Conservation (phyloP, 53 echinoderm and acorn worm species). For the Echinometra lucunter region DNA sequence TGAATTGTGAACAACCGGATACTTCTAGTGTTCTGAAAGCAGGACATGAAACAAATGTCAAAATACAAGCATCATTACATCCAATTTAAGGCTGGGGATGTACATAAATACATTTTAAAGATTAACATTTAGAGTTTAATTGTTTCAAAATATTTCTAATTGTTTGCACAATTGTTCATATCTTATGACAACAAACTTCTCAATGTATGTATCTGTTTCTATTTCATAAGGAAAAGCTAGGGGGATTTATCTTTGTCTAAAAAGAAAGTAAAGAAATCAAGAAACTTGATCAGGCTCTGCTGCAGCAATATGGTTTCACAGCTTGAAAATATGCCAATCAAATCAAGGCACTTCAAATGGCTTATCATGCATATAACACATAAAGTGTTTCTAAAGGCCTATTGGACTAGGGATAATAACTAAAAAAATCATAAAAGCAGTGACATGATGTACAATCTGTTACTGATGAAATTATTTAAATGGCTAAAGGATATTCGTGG, state of each 20-base stretch:
- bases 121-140: too few relatives aligned
- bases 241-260: not conserved
- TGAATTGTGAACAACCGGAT: slow-evolving; percentile 95
- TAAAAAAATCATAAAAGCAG: not conserved
- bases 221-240: not conserved
- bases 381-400: not conserved
- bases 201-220: not conserved
- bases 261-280: not conserved
- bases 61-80: not conserved
- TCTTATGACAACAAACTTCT: too few relatives aligned
- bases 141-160: not conserved
- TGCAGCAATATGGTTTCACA: not conserved
- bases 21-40: slow-evolving; percentile 93
- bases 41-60: slow-evolving; percentile 44
- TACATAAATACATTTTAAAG: too few relatives aligned
- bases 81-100: too few relatives aligned
- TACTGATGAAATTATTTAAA: not conserved
- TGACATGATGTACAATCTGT: not conserved
- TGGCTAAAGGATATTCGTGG: not conserved
- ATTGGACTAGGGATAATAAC: not conserved
- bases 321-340: not conserved
- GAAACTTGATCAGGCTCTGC: not conserved
- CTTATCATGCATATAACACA: too few relatives aligned
- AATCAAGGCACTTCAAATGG: not conserved
- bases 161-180: not conserved